A percentile compares a stretch with the other conserved stretches of the same genome.
These are phyloP conservation scores for Toxotes lorentzi DNA, from an alignment of 2,797 vertebrate species.

Conservation along the genomic window DNA sequence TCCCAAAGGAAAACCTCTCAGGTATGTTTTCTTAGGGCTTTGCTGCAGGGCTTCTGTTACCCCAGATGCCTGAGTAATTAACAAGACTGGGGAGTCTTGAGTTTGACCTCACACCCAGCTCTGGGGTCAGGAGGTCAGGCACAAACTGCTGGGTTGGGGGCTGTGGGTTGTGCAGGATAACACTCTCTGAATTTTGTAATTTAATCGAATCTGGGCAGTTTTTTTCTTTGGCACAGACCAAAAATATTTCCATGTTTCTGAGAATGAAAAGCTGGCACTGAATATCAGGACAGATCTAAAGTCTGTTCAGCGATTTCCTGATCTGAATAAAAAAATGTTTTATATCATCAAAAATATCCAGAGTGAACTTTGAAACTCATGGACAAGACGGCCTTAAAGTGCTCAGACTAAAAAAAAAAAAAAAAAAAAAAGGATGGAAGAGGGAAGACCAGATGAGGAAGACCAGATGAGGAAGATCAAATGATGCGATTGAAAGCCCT, in stretches of 20 bases:
- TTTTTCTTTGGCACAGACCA: background rate
- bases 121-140: constrained; percentile 55
- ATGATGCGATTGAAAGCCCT: too few species aligned
- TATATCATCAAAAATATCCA: too few species aligned
- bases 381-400: too few species aligned
- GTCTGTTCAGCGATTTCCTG: too few species aligned
- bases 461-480: too few species aligned
- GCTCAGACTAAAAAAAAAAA: too few species aligned
- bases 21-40: constrained; percentile 46
- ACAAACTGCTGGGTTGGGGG: background rate
- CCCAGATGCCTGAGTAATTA: constrained; percentile 71
- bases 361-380: too few species aligned
- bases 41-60: constrained; percentile 42
- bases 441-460: too few species aligned
- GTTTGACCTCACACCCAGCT: constrained; percentile 51
- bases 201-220: constrained; percentile 32
- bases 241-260: background rate
- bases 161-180: background rate
- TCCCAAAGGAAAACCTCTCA: constrained; percentile 28
- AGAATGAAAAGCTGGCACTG: background rate
- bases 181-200: background rate
- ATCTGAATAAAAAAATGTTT: too few species aligned
- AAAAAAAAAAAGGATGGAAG: too few species aligned
- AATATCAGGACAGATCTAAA: too few species aligned
- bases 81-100: constrained; percentile 33